phyloP scores from a whole-genome alignment of 2,113 vertebrate genomes.

The Callipepla californica region DNA sequence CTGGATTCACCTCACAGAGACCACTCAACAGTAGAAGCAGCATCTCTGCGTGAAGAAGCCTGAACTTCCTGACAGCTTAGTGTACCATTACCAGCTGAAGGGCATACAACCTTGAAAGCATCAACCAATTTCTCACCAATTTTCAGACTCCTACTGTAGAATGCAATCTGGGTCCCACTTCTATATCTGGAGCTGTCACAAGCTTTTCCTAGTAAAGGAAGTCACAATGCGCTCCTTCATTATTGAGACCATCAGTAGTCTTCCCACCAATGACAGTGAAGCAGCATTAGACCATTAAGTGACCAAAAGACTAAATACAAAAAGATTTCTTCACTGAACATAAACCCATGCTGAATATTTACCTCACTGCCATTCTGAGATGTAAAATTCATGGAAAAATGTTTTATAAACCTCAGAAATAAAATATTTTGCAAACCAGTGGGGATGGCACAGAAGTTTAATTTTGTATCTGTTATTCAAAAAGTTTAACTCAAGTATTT shows the following conservation, averaged over 20 bases:
- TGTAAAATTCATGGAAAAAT: neutral
- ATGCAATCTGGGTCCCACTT: neutral
- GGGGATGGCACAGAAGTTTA: neutral
- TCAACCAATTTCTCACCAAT: neutral
- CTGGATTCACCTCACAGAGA: neutral
- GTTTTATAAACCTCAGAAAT: neutral
- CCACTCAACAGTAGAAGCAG: neutral
- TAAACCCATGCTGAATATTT: neutral
- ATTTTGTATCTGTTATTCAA: slow-evolving; percentile 28
- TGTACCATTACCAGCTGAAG: neutral
- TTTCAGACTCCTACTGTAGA: neutral
- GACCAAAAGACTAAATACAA: neutral
- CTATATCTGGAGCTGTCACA: neutral
- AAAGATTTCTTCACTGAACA: neutral
- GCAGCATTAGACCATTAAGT: neutral
- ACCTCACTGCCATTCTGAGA: neutral
- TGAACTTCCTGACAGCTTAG: neutral
- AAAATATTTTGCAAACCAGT: neutral
- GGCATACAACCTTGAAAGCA: neutral
- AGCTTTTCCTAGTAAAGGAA: neutral
- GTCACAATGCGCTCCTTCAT: neutral
- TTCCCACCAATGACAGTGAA: neutral
- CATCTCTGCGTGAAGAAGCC: neutral
- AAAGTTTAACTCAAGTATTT: slow-evolving; percentile 58
- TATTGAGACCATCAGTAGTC: neutral